These are phyloP conservation scores for Heptranchias perlo DNA, from an alignment of 2,113 vertebrate species.

Conservation along the genomic window DNA sequence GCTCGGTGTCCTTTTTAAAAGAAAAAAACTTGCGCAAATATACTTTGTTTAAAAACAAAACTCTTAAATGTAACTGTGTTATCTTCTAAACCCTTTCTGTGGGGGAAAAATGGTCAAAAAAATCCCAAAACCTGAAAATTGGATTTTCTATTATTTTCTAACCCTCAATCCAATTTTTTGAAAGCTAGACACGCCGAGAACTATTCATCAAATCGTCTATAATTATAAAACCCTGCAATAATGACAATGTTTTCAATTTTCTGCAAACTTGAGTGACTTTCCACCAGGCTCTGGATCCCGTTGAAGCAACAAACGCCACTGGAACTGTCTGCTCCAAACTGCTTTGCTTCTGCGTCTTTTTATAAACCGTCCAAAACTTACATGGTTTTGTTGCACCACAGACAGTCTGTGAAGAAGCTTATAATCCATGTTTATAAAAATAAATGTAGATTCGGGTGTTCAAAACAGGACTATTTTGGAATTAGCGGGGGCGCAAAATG, in stretches of 20 bases:
- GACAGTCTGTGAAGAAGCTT: neutral
- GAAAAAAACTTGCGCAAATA: no score
- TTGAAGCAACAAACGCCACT: neutral
- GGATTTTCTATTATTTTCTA: neutral
- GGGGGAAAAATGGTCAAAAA: neutral
- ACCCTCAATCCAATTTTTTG: neutral
- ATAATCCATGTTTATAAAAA: neutral
- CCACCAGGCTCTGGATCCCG: neutral
- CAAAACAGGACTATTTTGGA: neutral
- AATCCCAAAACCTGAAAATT: neutral
- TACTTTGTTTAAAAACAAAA: no score
- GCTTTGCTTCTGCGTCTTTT: neutral
- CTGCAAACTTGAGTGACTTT: neutral
- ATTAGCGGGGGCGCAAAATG: no score
- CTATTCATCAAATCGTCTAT: neutral
- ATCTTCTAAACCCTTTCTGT: neutral
- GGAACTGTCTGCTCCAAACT: neutral
- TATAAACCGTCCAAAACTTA: neutral
- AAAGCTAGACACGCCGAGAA: neutral
- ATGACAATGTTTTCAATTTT: neutral
- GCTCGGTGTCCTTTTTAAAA: no score
- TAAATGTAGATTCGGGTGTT: neutral
- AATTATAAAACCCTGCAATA: neutral
- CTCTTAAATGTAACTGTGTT: no score
- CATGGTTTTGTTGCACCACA: neutral